Percentiles rank a stretch among this genome's conserved stretches.
Conservation (phyloP, 2,797 vertebrate genomes). For the Emys orbicularis region DNA sequence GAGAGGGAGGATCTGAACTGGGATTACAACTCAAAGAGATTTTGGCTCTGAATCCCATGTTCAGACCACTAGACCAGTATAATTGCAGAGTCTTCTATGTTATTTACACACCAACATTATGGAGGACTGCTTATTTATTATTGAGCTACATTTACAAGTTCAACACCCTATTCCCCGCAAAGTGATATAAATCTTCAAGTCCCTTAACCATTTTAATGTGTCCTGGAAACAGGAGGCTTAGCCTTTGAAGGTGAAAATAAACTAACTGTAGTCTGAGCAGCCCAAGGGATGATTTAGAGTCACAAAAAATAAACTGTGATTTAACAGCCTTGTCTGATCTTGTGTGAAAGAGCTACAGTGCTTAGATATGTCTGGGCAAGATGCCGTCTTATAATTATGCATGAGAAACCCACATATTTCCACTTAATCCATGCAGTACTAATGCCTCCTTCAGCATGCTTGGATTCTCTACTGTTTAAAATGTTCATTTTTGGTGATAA, state of each 20-base stretch:
- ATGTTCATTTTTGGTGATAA: background rate
- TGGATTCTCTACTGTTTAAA: background rate
- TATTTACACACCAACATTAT: background rate
- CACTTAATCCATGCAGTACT: background rate
- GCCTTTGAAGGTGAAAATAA: conserved; percentile 55
- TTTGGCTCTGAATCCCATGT: background rate
- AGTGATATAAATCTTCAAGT: background rate
- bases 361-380: conserved; percentile 39
- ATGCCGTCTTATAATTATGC: background rate
- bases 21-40: background rate
- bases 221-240: conserved; percentile 15
- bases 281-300: conserved; percentile 33
- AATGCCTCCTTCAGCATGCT: conserved; percentile 7
- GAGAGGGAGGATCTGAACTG: background rate
- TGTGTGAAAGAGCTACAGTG: conserved; percentile 24
- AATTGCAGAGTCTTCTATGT: background rate
- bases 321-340: conserved; percentile 55
- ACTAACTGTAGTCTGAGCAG: background rate
- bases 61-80: background rate
- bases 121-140: background rate
- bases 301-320: conserved; percentile 56
- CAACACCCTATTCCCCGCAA: background rate
- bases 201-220: background rate
- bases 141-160: background rate
- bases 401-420: background rate